Evolutionary conservation across 2,888 invertebrate species (phyloP).

Genomic region (Chrysina gloriosa): DNA sequence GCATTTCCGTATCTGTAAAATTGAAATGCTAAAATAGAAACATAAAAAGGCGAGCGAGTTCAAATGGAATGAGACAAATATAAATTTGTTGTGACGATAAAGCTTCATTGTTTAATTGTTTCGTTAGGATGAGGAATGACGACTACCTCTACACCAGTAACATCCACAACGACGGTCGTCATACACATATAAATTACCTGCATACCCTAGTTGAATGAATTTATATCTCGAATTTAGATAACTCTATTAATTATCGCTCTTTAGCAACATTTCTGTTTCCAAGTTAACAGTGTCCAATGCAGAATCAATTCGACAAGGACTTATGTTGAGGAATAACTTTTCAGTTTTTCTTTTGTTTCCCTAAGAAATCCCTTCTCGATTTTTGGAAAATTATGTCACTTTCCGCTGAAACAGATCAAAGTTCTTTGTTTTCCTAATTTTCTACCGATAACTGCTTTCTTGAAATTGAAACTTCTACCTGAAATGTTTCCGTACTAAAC

Average conservation of each 20-base stretch:
- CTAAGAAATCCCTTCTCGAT: too few species aligned
- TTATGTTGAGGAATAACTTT: too few species aligned
- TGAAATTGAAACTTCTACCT: too few species aligned
- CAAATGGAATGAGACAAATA: conserved; percentile 31
- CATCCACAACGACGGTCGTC: not conserved
- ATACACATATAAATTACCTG: not conserved
- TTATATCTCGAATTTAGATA: not conserved
- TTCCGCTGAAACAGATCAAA: too few species aligned
- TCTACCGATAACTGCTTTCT: too few species aligned
- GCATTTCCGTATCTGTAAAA: conserved; percentile 38
- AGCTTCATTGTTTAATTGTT: conserved; percentile 36
- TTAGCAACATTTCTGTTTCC: too few species aligned
- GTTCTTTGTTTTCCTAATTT: too few species aligned
- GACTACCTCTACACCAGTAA: conserved; percentile 13
- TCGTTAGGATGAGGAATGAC: conserved; percentile 27
- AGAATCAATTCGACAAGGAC: too few species aligned
- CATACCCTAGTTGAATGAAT: not conserved
- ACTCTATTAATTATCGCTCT: not conserved
- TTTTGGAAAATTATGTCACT: too few species aligned
- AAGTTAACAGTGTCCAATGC: too few species aligned
- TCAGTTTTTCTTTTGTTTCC: too few species aligned
- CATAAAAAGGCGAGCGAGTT: conserved; percentile 29
- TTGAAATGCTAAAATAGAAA: conserved; percentile 36
- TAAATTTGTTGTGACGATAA: conserved; percentile 36
- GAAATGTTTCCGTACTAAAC: too few species aligned